Evolutionary conservation across 2,113 vertebrate species (phyloP), one percentile per base, ranked within the genome.

Genomic region (Oncorhynchus mykiss): DNA sequence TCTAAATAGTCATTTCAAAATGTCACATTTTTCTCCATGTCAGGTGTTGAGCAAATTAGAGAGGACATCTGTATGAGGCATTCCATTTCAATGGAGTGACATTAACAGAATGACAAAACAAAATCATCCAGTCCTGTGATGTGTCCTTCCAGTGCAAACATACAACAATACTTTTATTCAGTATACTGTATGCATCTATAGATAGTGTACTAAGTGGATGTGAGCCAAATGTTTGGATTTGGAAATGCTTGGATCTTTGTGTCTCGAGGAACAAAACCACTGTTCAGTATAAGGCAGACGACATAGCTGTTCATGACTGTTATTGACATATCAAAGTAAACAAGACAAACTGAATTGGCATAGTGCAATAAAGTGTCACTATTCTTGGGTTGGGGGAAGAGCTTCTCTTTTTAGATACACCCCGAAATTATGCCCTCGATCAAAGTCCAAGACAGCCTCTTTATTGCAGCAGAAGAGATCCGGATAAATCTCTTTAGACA

Each of bases 391-490:
- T 45, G 65, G 25, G 65, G 65, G 25, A 24, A 27, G 25, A 24
- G 65, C 65, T 67, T 22, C n/a, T 62, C n/a, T 7, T 22, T 62
- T 62, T 22, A 62, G 59, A 62, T 62, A 62, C 59, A 62, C 59
- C 39, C n/a, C 39, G 24, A 9, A 62, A 62, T 3, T 62, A 62
- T 62, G n/a, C 59, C 59, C 9, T n/a, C 59, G 2, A 22, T 62
- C 59, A 62, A 62, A 24, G 59, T 62, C n/a, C 59, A 62, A 62
- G 59, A 62, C 59, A 70, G 22, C 60, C 78, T 73, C 81, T 80
- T 90, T 88, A 85, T 86, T 92, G 87, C 88, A 86, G 88, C 80
- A 25, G 77, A 84, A 62, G 72, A 72, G 67, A 60, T 54, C 39
- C 31, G 54, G 83, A 82, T 76, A 54, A 87, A 84, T 84, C 20